phyloP scores from a whole-genome alignment of 2,888 invertebrate genomes.

The Copidosoma aretas region DNA sequence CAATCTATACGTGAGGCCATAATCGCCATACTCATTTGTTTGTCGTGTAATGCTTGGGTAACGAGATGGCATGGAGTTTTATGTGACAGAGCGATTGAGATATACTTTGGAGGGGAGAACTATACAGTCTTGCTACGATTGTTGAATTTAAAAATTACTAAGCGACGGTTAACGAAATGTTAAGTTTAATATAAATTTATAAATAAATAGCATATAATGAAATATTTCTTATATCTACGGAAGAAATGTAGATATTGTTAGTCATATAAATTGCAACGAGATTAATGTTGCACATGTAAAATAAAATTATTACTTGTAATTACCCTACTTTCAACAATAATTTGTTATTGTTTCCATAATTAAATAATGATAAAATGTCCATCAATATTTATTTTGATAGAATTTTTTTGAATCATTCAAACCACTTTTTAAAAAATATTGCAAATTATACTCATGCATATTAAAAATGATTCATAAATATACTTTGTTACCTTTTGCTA shows the following conservation, averaged over 20 bases:
- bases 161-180: slow-evolving; percentile 2
- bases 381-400: not conserved
- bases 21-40: slow-evolving; percentile 34
- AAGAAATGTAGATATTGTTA: slow-evolving; percentile 33
- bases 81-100: not conserved
- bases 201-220: slow-evolving; percentile 11
- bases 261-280: slow-evolving; percentile 1
- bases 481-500: not conserved
- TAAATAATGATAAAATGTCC: not conserved
- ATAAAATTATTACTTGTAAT: slow-evolving; percentile 23
- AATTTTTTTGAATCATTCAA: not conserved
- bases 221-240: slow-evolving; percentile 20
- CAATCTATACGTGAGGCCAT: slow-evolving; percentile 37
- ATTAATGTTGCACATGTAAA: slow-evolving; percentile 12
- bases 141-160: slow-evolving; percentile 20
- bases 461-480: not conserved
- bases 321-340: slow-evolving; percentile 3
- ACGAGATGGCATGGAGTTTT: not conserved
- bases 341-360: not conserved
- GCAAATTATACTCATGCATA: not conserved
- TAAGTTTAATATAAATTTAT: slow-evolving; percentile 6
- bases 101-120: not conserved
- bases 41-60: not conserved
- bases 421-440: not conserved
- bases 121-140: slow-evolving; percentile 16